Evolutionary conservation across 2,888 invertebrate genomes (phyloP).

Genomic region (Oeneis ivallda): DNA sequence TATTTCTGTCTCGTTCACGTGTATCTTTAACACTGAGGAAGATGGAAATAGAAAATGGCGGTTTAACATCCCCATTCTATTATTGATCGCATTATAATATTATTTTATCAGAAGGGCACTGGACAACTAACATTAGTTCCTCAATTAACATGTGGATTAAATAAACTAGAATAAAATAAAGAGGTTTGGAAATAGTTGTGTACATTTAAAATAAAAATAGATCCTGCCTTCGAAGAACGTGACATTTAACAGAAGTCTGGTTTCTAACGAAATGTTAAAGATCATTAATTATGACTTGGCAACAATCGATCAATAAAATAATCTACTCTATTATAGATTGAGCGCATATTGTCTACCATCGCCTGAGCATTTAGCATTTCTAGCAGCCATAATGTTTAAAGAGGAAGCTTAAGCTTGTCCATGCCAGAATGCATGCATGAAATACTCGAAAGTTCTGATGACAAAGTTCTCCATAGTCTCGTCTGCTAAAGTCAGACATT

Average conservation of each 20-base stretch:
- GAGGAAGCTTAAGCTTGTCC: not conserved
- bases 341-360: not conserved
- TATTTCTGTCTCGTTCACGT: no score
- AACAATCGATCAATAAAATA: conserved; percentile 19
- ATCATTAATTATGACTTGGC: conserved; percentile 15
- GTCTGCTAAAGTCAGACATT: no score
- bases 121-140: not conserved
- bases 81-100: no score
- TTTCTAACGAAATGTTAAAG: conserved; percentile 10
- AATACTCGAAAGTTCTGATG: no score
- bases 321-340: not conserved
- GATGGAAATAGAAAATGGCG: no score
- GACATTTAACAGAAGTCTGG: conserved; percentile 20
- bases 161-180: not conserved
- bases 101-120: not conserved
- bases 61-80: no score
- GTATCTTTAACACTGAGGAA: no score
- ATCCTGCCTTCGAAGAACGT: conserved; percentile 15
- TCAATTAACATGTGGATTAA: not conserved
- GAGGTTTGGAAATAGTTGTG: not conserved
- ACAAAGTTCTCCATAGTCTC: no score
- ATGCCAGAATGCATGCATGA: no score
- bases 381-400: not conserved
- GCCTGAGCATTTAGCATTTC: not conserved
- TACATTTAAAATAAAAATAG: conserved; percentile 2